These are phyloP conservation scores for Spongia lamella DNA, from an alignment of 37 sponge, comb jelly and placozoan genomes.

Conservation along the genomic window DNA sequence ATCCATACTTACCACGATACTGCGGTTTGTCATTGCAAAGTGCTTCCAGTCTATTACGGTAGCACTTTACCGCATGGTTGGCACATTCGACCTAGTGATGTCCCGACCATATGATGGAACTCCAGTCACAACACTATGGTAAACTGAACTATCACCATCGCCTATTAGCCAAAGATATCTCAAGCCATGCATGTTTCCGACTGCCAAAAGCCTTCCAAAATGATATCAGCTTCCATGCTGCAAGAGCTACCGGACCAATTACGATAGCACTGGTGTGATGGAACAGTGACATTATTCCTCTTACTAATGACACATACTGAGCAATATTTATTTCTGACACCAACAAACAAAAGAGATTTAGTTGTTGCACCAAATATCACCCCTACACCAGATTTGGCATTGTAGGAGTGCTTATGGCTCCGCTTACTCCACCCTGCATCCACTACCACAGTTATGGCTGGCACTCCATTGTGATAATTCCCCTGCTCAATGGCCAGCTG, in stretches of 20 bases:
- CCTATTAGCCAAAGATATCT: conserved; percentile 6
- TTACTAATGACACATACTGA: conserved; percentile 9
- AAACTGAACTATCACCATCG: conserved; percentile 20
- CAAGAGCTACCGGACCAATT: conserved; percentile 16
- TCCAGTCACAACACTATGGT: not conserved
- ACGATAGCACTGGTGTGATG: conserved; percentile 4
- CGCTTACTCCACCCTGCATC: no score
- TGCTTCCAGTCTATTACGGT: conserved; percentile 18
- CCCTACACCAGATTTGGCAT: conserved; percentile 16
- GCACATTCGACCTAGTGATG: conserved; percentile 8
- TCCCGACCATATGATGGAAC: conserved; percentile 5
- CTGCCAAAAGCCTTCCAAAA: no score
- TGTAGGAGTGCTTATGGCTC: no score
- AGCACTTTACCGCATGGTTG: conserved; percentile 24
- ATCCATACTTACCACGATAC: conserved; percentile 1
- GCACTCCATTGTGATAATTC: conserved; percentile 6
- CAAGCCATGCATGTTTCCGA: conserved; percentile 7
- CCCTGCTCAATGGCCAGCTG: not conserved
- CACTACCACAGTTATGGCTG: conserved; percentile 16
- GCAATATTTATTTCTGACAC: conserved; percentile 10
- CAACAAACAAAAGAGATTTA: conserved; percentile 6
- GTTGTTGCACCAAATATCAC: conserved; percentile 13
- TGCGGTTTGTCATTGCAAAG: conserved; percentile 19
- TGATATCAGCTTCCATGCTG: conserved; percentile 12
- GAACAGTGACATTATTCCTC: not conserved